A percentile compares a stretch with the other conserved stretches of the same genome.
Evolutionary conservation across 2,797 vertebrate genomes (phyloP).

Genomic region (Crax fasciolata): DNA sequence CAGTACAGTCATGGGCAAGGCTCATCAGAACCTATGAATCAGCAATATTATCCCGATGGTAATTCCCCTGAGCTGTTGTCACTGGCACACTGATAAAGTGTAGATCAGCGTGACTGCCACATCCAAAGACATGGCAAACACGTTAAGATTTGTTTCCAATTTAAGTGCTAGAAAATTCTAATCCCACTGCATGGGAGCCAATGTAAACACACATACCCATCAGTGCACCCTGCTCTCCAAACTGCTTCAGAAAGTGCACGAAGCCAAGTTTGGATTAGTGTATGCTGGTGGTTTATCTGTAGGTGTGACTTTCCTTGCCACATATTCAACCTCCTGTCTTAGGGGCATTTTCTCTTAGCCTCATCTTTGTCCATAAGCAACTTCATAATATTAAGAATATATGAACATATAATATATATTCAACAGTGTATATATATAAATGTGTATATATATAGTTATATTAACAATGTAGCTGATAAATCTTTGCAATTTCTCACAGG

Average conservation of each 20-base stretch:
- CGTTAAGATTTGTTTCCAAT: background rate
- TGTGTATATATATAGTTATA: background rate
- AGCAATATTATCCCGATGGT: constrained; percentile 96
- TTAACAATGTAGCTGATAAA: background rate
- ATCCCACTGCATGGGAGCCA: background rate
- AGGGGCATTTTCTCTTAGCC: background rate
- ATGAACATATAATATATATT: too few relatives aligned
- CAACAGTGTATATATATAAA: accelerated
- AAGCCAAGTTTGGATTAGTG: background rate
- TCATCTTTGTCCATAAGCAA: background rate
- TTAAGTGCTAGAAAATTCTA: background rate
- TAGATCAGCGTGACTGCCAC: background rate
- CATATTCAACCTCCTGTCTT: background rate
- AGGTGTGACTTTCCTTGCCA: background rate
- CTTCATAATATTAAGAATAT: background rate
- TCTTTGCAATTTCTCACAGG: constrained; percentile 80
- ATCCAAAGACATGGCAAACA: background rate
- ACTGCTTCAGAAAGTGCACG: background rate
- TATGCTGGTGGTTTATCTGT: background rate
- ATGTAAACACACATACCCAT: background rate
- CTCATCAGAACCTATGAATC: constrained; percentile 92
- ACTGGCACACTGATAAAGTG: background rate
- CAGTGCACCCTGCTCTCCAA: background rate
- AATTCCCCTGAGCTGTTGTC: constrained; percentile 75
- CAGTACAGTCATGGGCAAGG: constrained; percentile 94